Evolutionary conservation across 2,888 invertebrate species (phyloP), one percentile per base, ranked within the genome.

Genomic region (Atethmia centrago): DNA sequence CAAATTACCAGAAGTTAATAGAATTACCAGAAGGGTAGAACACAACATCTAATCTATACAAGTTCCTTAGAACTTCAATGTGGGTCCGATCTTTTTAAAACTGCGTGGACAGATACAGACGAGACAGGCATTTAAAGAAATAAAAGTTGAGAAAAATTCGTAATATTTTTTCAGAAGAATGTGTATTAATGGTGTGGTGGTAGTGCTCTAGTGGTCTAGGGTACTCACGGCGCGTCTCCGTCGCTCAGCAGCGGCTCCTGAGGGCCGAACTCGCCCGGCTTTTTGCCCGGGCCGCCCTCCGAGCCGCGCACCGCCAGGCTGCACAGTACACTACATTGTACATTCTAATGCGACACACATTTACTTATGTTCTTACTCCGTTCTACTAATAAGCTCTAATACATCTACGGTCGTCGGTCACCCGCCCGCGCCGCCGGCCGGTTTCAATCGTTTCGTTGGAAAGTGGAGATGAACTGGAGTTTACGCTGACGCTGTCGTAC

Each of bases 301-400:
- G 97, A 97, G 88, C 97, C 97, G 93, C 97, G 97, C 92, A 97
- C 97, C 94, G 98, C 97, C 95, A 97, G 97, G 96, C 98, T 98
- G 96, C 89, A 96, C 72, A 80, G 55, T 53, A 73, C 61, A 74
- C 58, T 28, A 77, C 45, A 61, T 76, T 62, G 70, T 76, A 62
- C 49, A 71, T 28, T 75, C 51, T 42, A 53, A 45, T 21, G 45
- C 58, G 16, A 14, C 25, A 68, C 51, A 31, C n/a, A 25, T 49
- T 16, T 25, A 42, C 10, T 19, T 9, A 42, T n/a, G 63, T 28
- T 45, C 62, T 42, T 25, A 42, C 42, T 42, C 25, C 25, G 12
- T 19, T 42, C 19, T 62, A 61, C 61, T 42, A 45, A 28, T 12
- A 42, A 12, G 36, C 19, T 19, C 53, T 28, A 49, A n/a, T 31